Evolutionary conservation across 2,113 vertebrate species (phyloP).

Genomic region (Tachysurus fulvidraco): DNA sequence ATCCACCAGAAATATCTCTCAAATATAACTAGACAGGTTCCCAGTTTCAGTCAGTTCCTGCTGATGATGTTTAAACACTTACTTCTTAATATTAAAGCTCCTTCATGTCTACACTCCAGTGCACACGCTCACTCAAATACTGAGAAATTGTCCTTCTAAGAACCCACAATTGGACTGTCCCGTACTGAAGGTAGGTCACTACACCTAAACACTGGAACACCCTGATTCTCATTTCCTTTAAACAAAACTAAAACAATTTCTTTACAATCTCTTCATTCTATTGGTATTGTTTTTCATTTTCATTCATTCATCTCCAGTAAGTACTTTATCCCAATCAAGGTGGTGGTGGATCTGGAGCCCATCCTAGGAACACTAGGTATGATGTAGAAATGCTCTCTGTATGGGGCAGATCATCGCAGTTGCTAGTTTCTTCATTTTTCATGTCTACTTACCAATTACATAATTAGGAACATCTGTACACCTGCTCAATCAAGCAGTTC

Average conservation of each 20-base stretch:
- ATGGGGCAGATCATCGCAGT: background rate
- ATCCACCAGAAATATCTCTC: background rate
- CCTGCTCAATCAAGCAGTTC: background rate
- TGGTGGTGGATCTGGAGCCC: background rate
- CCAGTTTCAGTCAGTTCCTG: background rate
- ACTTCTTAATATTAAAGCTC: background rate
- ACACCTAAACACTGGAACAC: background rate
- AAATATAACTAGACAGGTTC: background rate
- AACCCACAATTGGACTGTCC: background rate
- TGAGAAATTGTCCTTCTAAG: background rate
- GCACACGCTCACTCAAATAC: background rate
- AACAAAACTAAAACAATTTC: background rate
- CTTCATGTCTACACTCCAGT: background rate
- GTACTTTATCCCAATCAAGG: background rate
- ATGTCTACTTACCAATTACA: background rate
- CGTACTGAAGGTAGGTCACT: background rate
- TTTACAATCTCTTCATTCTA: background rate
- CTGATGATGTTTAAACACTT: background rate
- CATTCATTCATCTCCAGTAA: background rate
- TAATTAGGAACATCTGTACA: background rate
- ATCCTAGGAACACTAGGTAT: background rate
- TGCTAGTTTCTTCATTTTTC: background rate
- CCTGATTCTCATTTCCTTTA: background rate
- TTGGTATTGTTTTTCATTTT: background rate
- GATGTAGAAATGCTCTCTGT: background rate